Conservation (phyloP, 2,888 invertebrate genomes). For the Drosophila mimica region DNA sequence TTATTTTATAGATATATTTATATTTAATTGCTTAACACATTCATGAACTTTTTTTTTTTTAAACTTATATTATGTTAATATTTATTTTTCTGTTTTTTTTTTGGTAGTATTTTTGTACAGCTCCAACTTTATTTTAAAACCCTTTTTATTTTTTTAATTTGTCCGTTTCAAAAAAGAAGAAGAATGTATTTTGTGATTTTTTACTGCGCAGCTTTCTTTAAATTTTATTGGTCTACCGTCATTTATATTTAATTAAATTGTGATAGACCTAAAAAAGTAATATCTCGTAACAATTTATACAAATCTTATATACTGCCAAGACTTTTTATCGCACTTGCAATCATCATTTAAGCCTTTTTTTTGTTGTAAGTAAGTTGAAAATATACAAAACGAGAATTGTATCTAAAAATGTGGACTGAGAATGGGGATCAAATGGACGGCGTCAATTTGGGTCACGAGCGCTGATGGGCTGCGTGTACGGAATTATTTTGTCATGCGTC, state of each 20-base stretch:
- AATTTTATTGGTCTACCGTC: no score
- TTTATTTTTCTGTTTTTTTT: not conserved
- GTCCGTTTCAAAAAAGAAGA: no score
- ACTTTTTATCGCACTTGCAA: not conserved
- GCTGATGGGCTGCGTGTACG: conserved; percentile 46
- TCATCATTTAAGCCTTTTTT: not conserved
- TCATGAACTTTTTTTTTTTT: not conserved
- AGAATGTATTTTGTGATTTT: no score
- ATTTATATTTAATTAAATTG: not conserved
- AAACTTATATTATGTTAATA: not conserved
- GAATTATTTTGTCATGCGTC: conserved; percentile 50
- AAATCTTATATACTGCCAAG: not conserved
- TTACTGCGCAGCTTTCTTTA: no score
- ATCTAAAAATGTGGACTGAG: conserved; percentile 5
- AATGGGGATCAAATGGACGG: conserved; percentile 16
- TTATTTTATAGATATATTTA: not conserved
- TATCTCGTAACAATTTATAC: not conserved
- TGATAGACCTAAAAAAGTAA: no score
- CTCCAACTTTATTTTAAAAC: no score
- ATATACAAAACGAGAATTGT: not conserved
- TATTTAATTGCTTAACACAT: not conserved
- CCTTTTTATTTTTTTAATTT: no score
- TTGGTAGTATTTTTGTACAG: no score
- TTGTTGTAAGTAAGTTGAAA: not conserved
- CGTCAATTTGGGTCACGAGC: conserved; percentile 36